These are phyloP conservation scores for Anthopleura sola DNA, from an alignment of 64 coral and sea anemone genomes.

Conservation along the genomic window DNA sequence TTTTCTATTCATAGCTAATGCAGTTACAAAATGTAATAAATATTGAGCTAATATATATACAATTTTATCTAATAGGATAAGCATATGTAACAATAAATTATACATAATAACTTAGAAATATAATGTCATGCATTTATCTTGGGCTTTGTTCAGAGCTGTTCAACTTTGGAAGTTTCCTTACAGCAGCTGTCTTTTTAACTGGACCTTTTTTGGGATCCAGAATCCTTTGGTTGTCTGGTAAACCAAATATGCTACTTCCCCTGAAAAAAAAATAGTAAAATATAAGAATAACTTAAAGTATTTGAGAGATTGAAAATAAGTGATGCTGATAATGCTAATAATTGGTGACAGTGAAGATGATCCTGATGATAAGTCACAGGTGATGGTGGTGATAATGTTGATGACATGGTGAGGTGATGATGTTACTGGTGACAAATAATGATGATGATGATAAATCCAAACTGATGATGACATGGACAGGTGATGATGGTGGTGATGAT, in stretches of 20 bases:
- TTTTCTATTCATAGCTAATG: too few species aligned
- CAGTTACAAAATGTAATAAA: too few species aligned
- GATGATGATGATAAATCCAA: too few species aligned
- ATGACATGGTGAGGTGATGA: too few species aligned
- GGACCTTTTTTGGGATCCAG: conserved; percentile 93
- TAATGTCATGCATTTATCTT: background rate
- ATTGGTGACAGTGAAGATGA: background rate
- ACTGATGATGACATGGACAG: too few species aligned
- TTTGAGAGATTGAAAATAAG: background rate
- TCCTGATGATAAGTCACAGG: background rate
- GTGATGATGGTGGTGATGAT: too few species aligned
- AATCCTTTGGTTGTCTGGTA: conserved; percentile 97
- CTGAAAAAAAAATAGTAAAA: conserved; percentile 17
- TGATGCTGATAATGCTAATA: background rate
- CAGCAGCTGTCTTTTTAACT: conserved; percentile 87
- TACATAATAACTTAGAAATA: too few species aligned
- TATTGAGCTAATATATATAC: too few species aligned
- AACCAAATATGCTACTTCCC: conserved; percentile 64
- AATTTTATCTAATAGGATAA: too few species aligned
- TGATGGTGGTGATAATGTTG: too few species aligned
- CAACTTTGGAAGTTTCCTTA: conserved; percentile 85
- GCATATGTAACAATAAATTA: too few species aligned
- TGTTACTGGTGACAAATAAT: too few species aligned
- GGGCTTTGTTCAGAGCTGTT: conserved; percentile 6
- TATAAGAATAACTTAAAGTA: background rate